phyloP scores from a whole-genome alignment of 37 sponge, comb jelly and placozoan genomes.

The Cliona cf. orientalis region DNA sequence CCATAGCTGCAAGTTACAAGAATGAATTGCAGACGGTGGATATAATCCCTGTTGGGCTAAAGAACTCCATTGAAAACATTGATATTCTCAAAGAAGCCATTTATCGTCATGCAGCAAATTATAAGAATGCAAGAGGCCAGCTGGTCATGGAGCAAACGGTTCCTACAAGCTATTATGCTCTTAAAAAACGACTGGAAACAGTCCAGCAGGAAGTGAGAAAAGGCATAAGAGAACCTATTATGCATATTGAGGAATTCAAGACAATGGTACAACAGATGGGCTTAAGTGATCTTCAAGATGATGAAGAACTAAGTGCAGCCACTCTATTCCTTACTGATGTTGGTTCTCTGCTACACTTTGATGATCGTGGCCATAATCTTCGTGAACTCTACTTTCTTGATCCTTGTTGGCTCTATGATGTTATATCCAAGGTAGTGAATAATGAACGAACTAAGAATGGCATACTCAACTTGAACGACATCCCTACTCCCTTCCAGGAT shows the following conservation, averaged over 20 bases:
- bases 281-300: constrained; percentile 40
- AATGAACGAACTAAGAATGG: constrained; percentile 18
- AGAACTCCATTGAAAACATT: too few relatives aligned
- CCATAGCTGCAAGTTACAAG: too few relatives aligned
- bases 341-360: constrained; percentile 72
- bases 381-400: constrained; percentile 70
- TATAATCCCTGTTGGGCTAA: too few relatives aligned
- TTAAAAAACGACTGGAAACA: constrained; percentile 39
- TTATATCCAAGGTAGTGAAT: constrained; percentile 46
- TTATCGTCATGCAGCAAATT: constrained; percentile 53
- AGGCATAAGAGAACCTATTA: constrained; percentile 42
- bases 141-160: constrained; percentile 54
- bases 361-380: constrained; percentile 56
- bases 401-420: constrained; percentile 69
- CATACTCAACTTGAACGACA: not conserved
- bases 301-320: constrained; percentile 62
- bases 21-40: too few relatives aligned
- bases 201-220: constrained; percentile 51
- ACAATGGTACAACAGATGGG: constrained; percentile 35
- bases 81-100: too few relatives aligned
- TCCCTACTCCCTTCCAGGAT: constrained; percentile 24
- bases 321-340: constrained; percentile 61
- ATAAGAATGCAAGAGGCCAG: constrained; percentile 13
- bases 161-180: constrained; percentile 69
- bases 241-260: constrained; percentile 53